phyloP scores from a whole-genome alignment of 2,888 invertebrate species.

The Lasioglossum zephyrum region DNA sequence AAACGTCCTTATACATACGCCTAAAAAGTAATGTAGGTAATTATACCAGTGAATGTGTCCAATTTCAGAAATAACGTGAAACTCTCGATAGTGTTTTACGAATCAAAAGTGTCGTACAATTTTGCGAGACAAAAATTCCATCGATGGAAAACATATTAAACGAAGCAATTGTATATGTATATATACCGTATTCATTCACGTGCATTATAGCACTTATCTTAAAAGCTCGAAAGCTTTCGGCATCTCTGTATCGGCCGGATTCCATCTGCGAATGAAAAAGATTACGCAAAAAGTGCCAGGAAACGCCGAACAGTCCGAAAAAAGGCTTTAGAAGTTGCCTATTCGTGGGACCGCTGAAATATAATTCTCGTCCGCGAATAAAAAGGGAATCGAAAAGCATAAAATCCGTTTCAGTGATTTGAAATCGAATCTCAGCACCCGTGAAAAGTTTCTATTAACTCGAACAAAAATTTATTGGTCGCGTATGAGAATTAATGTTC shows the following conservation, averaged over 20 bases:
- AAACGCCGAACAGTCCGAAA: slow-evolving; percentile 35
- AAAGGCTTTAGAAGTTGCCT: slow-evolving; percentile 41
- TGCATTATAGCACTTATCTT: slow-evolving; percentile 69
- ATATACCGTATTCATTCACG: slow-evolving; percentile 52
- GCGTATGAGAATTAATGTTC: neutral
- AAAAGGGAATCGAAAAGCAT: slow-evolving; percentile 21
- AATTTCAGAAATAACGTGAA: neutral
- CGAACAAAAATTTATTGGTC: neutral
- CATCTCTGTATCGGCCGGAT: slow-evolving; percentile 54
- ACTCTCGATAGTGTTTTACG: neutral
- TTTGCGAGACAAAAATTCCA: slow-evolving; percentile 2
- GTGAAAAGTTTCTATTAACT: neutral
- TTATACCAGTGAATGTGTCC: neutral
- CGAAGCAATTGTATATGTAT: slow-evolving; percentile 35
- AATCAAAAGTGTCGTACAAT: neutral
- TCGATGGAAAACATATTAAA: slow-evolving; percentile 33
- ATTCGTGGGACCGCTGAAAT: neutral
- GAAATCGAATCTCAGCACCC: neutral
- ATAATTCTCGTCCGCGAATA: slow-evolving; percentile 28
- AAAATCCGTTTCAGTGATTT: slow-evolving; percentile 20
- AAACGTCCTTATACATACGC: neutral
- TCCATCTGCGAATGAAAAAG: slow-evolving; percentile 61
- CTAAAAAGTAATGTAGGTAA: neutral
- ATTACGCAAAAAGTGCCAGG: slow-evolving; percentile 61
- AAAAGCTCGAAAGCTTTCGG: slow-evolving; percentile 68